Evolutionary conservation across 1,140 invertebrate species (phyloP).

Genomic region (Cotesia vestalis): DNA sequence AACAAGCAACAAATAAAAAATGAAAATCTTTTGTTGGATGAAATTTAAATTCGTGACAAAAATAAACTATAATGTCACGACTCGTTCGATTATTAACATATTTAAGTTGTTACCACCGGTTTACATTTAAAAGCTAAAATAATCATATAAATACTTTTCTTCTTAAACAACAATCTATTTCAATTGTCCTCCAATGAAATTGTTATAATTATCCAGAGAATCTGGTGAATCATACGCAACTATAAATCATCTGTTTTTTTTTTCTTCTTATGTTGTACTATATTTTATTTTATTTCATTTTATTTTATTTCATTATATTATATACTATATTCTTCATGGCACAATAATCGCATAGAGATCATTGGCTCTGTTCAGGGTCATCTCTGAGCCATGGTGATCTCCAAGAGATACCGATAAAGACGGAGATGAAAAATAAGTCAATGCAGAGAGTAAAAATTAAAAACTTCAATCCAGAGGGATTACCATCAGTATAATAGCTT

Average conservation of each 20-base stretch:
- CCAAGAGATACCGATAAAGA: not conserved
- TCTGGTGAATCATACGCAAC: conserved; percentile 4
- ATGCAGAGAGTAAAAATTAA: not conserved
- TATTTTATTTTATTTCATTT: conserved; percentile 5
- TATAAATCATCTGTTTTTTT: conserved; percentile 7
- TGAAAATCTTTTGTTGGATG: no score
- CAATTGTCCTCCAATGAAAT: not conserved
- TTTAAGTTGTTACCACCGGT: no score
- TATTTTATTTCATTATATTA: not conserved
- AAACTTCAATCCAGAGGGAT: not conserved
- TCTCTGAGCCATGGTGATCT: conserved; percentile 5
- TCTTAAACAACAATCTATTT: no score
- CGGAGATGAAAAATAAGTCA: conserved; percentile 1
- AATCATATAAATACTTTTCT: no score
- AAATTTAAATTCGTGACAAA: no score
- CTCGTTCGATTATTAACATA: no score
- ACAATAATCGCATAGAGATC: conserved; percentile 22
- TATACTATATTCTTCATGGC: not conserved
- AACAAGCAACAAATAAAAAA: no score
- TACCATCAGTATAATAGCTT: not conserved
- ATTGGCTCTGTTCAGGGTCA: conserved; percentile 29
- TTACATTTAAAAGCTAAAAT: no score
- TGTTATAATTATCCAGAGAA: conserved; percentile 1
- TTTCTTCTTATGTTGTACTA: not conserved
- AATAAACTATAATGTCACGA: no score